Conservation (phyloP, 2,113 vertebrate species). For the Holacanthus passer region DNA sequence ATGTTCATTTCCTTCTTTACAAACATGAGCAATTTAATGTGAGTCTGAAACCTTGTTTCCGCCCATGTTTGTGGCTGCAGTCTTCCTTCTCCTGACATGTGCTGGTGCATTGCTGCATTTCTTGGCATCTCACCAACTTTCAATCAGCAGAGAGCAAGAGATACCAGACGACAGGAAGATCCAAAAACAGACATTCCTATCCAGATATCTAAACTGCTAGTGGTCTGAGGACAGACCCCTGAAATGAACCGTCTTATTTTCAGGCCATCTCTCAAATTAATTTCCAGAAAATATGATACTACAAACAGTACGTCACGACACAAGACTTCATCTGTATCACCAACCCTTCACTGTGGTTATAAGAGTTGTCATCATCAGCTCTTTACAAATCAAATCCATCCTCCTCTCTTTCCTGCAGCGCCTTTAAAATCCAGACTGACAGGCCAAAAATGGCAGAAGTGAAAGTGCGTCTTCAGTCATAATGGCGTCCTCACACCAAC, state of each 20-base stretch:
- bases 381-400: not conserved
- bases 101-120: constrained; percentile 9
- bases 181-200: not conserved
- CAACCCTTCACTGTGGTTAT: not conserved
- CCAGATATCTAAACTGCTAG: not conserved
- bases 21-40: not conserved
- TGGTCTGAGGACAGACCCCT: not conserved
- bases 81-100: not conserved
- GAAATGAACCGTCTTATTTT: not conserved
- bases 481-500: not conserved
- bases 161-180: not conserved
- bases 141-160: not conserved
- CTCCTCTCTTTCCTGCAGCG: not conserved
- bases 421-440: not conserved
- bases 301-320: too few species aligned
- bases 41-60: too few species aligned
- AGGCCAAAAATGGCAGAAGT: not conserved
- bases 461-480: not conserved
- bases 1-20: not conserved
- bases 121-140: constrained; percentile 3
- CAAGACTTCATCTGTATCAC: too few species aligned
- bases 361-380: too few species aligned
- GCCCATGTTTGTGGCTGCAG: not conserved
- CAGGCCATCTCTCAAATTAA: too few species aligned
- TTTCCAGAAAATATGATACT: too few species aligned